These are phyloP conservation scores for Tricholauxania praeusta DNA, from an alignment of 2,888 invertebrate species.

Conservation along the genomic window DNA sequence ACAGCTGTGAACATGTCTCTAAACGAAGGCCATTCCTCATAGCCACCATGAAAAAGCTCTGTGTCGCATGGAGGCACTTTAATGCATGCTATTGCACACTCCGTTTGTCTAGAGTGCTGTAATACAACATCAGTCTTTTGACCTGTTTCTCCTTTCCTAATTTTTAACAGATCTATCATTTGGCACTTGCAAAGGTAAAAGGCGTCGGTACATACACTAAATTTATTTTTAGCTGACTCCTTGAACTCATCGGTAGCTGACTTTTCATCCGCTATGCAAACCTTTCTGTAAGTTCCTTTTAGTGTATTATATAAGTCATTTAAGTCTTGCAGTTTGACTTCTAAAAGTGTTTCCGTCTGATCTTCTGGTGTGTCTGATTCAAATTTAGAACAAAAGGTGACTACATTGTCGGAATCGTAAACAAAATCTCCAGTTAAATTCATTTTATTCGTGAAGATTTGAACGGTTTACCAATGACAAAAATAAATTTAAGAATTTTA, in stretches of 20 bases:
- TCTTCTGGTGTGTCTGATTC: not conserved
- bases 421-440: no score
- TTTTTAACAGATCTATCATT: not conserved
- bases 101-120: no score
- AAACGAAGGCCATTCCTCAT: not conserved
- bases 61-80: not conserved
- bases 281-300: not conserved
- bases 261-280: not conserved
- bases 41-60: not conserved
- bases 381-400: no score
- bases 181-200: not conserved
- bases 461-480: no score
- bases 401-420: no score
- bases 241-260: not conserved
- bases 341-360: not conserved
- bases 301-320: not conserved
- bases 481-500: no score
- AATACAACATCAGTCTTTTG: no score
- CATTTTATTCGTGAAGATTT: no score
- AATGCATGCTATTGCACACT: no score
- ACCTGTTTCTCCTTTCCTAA: not conserved
- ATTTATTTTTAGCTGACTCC: conserved; percentile 4
- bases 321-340: not conserved
- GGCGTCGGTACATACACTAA: not conserved
- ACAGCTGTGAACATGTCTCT: no score